Conservation (phyloP, 1,140 invertebrate species). For the Atta texana region DNA sequence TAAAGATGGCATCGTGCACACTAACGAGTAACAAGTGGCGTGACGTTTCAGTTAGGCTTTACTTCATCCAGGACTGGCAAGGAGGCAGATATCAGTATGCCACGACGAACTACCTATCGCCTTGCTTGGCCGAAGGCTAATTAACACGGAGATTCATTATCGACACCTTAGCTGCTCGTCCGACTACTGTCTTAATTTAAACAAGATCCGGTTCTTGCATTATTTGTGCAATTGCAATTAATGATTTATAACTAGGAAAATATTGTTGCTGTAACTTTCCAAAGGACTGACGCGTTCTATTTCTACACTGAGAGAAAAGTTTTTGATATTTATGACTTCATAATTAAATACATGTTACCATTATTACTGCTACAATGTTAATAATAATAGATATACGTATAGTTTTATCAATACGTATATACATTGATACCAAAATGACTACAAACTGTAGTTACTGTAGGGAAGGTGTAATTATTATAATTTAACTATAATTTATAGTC, state of each 20-base stretch:
- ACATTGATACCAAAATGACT: no score
- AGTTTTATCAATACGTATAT: no score
- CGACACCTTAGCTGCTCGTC: constrained; percentile 80
- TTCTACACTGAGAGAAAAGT: neutral
- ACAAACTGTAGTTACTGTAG: no score
- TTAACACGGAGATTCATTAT: constrained; percentile 85
- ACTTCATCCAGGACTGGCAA: constrained; percentile 69
- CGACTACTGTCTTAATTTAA: constrained; percentile 81
- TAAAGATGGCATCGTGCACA: constrained; percentile 84
- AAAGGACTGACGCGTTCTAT: neutral
- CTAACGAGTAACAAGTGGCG: constrained; percentile 85
- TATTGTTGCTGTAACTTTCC: neutral
- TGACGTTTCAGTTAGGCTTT: constrained; percentile 85
- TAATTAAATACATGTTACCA: no score
- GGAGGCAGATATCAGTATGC: constrained; percentile 81
- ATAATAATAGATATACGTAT: no score
- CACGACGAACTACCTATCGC: constrained; percentile 81
- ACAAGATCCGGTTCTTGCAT: constrained; percentile 37
- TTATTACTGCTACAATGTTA: no score
- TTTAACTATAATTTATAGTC: no score
- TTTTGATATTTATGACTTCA: no score
- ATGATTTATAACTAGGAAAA: neutral
- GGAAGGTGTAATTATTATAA: no score
- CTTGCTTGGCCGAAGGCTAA: constrained; percentile 80
- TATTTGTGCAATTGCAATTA: neutral